Conservation (phyloP, 2,888 invertebrate genomes). For the Archips crataeganus region DNA sequence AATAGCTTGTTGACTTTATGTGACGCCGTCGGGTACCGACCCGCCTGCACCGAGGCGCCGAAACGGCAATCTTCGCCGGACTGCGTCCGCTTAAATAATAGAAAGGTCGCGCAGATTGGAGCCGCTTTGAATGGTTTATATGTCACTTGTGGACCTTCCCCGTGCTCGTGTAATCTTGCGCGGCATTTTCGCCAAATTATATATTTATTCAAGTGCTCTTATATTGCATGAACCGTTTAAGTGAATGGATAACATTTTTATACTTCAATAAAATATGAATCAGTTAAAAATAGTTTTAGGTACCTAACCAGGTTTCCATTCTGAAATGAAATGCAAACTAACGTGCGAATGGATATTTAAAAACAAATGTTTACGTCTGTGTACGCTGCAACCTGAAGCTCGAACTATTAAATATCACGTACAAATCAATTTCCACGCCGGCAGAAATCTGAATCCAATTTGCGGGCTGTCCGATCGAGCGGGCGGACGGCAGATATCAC, state of each 20-base stretch:
- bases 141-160: conserved; percentile 81
- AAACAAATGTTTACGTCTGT: conserved; percentile 49
- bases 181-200: conserved; percentile 75
- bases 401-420: conserved; percentile 79
- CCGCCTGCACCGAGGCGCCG: conserved; percentile 33
- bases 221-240: conserved; percentile 61
- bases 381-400: conserved; percentile 61
- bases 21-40: conserved; percentile 12
- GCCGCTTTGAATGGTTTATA: conserved; percentile 82
- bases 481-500: conserved; percentile 74
- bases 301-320: not conserved
- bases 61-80: conserved; percentile 72
- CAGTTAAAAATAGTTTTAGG: not conserved
- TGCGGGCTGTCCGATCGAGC: conserved; percentile 82
- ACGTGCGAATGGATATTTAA: not conserved
- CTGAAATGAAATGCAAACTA: not conserved
- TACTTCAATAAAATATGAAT: not conserved
- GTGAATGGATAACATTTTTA: conserved; percentile 4
- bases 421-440: conserved; percentile 81
- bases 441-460: conserved; percentile 85
- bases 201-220: conserved; percentile 75
- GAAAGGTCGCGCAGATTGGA: conserved; percentile 83
- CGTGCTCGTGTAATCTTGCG: conserved; percentile 70
- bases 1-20: conserved; percentile 26
- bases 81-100: conserved; percentile 82